Evolutionary conservation across 2,113 vertebrate species (phyloP), one percentile per base, ranked within the genome.

Genomic region (Paralichthys olivaceus): DNA sequence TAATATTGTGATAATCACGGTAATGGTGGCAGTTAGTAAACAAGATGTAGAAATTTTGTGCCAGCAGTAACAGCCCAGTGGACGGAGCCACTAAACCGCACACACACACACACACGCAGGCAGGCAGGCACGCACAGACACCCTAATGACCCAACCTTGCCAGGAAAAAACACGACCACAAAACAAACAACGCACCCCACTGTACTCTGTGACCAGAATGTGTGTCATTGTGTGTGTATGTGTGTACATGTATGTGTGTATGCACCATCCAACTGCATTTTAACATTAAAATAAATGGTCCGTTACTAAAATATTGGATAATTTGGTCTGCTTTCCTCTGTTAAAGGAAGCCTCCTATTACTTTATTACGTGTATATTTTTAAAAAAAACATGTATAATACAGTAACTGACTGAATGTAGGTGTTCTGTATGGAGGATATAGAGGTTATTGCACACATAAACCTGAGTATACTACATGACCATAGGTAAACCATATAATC

Each of bases 61-160:
- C 80, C 87, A 87, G 77, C 82, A 77, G 81, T 66, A 84, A 75
- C 73, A 87, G 56, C 69, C 64, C 55, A 22, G 22, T 26, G 61
- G 72, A 83, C 55, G 69, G 64, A 73, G 67, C 47, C 47, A 53
- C 62, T 28, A 55, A 74, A 55, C 58, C 61, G 2, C 54, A 54
- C 69, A 45, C n/a, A 60, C 22, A 45, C 22, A 60, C 61, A 60
- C 20, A 66, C 37, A 83, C 20, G n/a, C 32, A 60, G 54, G 64
- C 60, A 68, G 28, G 43, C 77, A 86, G 23, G 71, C 83, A 84
- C 11, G 67, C 86, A 81, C 69, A 82, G 68, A 83, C 77, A 84
- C 80, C 75, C 79, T 93, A 93, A 92, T 92, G 86, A 91, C 76
- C 86, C 84, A 83, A 74, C 43, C 60, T 75, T 89, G 89, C 89